phyloP scores from a whole-genome alignment of 2,113 vertebrate genomes.

The Cepphus grylle region DNA sequence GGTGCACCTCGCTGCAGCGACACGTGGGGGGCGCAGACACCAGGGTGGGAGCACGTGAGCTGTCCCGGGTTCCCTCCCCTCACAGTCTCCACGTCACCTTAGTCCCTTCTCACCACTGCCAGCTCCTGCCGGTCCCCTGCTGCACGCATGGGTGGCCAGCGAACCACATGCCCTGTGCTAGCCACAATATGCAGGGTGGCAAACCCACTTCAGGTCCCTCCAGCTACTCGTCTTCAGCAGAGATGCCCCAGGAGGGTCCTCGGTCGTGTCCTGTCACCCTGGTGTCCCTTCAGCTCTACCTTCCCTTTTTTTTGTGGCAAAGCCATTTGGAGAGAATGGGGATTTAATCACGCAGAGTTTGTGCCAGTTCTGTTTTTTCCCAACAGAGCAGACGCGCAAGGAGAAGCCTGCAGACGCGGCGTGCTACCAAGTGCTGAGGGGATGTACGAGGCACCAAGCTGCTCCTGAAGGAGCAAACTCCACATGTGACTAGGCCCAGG shows the following conservation, averaged over 20 bases:
- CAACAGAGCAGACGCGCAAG: neutral
- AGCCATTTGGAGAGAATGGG: neutral
- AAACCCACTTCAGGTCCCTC: neutral
- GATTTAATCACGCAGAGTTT: neutral
- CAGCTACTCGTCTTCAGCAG: rapidly evolving
- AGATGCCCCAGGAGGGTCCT: neutral
- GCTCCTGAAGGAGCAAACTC: neutral
- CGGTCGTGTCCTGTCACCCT: rapidly evolving
- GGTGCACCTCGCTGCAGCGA: neutral
- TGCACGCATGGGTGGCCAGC: rapidly evolving
- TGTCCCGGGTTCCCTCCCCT: neutral
- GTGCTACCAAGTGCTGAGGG: rapidly evolving
- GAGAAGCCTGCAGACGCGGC: neutral
- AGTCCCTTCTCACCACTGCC: neutral
- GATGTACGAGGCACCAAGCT: neutral
- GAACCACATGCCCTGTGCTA: neutral
- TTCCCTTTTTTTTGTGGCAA: neutral
- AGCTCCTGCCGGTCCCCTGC: neutral
- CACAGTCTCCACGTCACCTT: rapidly evolving
- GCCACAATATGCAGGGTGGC: neutral
- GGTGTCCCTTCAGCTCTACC: neutral
- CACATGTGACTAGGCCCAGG: neutral
- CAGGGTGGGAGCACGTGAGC: neutral
- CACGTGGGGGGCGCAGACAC: neutral
- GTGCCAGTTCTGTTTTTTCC: neutral